Conservation (phyloP, 1,140 invertebrate species). For the Calliopsis andreniformis region DNA sequence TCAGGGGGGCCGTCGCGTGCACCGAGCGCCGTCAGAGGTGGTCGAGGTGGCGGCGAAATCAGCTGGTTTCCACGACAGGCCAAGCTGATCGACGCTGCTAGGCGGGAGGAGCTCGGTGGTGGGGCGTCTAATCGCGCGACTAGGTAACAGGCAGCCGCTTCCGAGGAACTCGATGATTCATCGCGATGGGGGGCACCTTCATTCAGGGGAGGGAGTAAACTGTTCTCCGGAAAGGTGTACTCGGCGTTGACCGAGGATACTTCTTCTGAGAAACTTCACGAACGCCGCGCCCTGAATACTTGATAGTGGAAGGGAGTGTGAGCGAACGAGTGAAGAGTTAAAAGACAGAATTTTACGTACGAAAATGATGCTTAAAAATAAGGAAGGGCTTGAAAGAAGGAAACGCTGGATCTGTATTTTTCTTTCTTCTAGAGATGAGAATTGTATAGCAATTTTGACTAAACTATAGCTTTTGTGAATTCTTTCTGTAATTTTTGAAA, state of each 20-base stretch:
- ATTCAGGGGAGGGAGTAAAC: no score
- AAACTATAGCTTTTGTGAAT: no score
- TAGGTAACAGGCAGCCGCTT: not conserved
- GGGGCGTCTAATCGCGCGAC: conserved; percentile 19
- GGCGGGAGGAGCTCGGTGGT: not conserved
- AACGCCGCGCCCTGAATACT: conserved; percentile 11
- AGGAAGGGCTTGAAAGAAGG: no score
- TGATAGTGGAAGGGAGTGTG: not conserved
- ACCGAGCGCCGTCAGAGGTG: not conserved
- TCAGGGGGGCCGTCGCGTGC: conserved; percentile 32
- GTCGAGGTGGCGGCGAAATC: conserved; percentile 17
- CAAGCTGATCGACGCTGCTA: not conserved
- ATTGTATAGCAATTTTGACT: no score
- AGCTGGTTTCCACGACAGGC: conserved; percentile 23
- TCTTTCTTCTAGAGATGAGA: no score
- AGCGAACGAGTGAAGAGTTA: no score
- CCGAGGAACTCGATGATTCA: conserved; percentile 23
- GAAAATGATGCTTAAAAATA: no score
- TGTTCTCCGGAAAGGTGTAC: not conserved
- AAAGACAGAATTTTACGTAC: no score
- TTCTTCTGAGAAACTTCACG: conserved; percentile 15
- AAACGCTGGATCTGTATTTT: no score
- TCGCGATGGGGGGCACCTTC: no score
- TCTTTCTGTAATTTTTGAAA: no score
- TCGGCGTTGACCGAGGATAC: not conserved